Evolutionary conservation across 2,797 vertebrate species (phyloP), one percentile per base, ranked within the genome.

Genomic region (Epinephelus malabaricus): DNA sequence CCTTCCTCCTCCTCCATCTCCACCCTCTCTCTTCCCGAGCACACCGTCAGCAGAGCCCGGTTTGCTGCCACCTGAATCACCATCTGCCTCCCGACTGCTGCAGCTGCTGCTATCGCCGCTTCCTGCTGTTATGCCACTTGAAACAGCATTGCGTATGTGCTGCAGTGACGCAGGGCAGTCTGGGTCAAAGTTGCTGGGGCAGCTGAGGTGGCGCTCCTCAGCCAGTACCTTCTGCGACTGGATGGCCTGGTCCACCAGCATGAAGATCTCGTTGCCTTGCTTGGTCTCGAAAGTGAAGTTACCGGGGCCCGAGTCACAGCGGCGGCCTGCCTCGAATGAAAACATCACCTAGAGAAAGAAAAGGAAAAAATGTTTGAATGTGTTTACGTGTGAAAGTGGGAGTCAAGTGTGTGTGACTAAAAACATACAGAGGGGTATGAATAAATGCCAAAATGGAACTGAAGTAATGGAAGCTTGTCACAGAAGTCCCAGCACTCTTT

Each of bases 281-380:
- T 97, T 97, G 1, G 98, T 99, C 89, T 99, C 98, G 12, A 99
- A 99, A 73, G 97, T 99, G 94, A 99, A 99, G 91, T 96, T 99
- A 0, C 98, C 98, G 0, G 98, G 96, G n/a, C 98, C 98, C 0
- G 98, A 99, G 27, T 97, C 95, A 0, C 98, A 99, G 74, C 98
- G 96, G 6, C 98, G 96, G 9, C 98, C 98, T 0, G 98, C 98
- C 92, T 99, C 98, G 0, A 99, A 99, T 0, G 98, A 99, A 87
- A 99, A 99, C 98, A 99, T 99, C 70, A 98, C 96, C 98, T 99
- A 88, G n/a, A 47, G 3, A 47, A 23, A 65, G n/a, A n/a, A 2
- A 49, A 17, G 5, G 38, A 38, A 30, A 15, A 27, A n/a, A 58
- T 3, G 38, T 27, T 65, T 30, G 9, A 62, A 14, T 40, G 43